Percentiles rank a stretch among this genome's conserved stretches.
Evolutionary conservation across 1,140 invertebrate genomes (phyloP).

Genomic region (Gryon sp.): DNA sequence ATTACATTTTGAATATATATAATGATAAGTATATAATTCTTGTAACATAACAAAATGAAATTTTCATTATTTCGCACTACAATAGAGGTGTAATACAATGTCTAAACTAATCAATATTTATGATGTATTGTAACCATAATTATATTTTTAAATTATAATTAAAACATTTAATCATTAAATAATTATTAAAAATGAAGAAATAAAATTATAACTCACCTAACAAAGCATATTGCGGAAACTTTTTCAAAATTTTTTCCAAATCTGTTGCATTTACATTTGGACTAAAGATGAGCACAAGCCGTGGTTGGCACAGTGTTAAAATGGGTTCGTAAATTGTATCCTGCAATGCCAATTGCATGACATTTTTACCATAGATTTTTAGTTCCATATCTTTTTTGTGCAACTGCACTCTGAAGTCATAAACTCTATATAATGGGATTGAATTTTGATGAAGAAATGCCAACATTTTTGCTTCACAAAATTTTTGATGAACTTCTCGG

Average conservation of each 20-base stretch:
- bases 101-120: too few species aligned
- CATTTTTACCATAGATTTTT: conserved; percentile 82
- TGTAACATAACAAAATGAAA: too few species aligned
- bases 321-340: conserved; percentile 83
- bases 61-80: too few species aligned
- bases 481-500: conserved; percentile 84
- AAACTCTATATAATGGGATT: conserved; percentile 81
- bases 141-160: too few species aligned
- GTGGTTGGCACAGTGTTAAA: conserved; percentile 77
- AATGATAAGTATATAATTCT: too few species aligned
- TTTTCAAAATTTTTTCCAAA: conserved; percentile 82
- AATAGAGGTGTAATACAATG: too few species aligned
- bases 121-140: too few species aligned
- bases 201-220: conserved; percentile 84
- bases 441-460: conserved; percentile 86
- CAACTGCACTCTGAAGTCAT: conserved; percentile 81
- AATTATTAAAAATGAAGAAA: too few species aligned
- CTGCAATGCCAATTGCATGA: conserved; percentile 81
- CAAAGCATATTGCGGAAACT: conserved; percentile 82
- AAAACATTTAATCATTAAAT: too few species aligned
- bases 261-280: conserved; percentile 79
- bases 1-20: too few species aligned
- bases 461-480: conserved; percentile 85
- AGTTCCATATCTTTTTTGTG: conserved; percentile 84
- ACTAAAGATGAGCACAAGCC: neutral